These are phyloP conservation scores for Cichladusa arquata DNA, from an alignment of 2,113 vertebrate genomes.

Conservation along the genomic window DNA sequence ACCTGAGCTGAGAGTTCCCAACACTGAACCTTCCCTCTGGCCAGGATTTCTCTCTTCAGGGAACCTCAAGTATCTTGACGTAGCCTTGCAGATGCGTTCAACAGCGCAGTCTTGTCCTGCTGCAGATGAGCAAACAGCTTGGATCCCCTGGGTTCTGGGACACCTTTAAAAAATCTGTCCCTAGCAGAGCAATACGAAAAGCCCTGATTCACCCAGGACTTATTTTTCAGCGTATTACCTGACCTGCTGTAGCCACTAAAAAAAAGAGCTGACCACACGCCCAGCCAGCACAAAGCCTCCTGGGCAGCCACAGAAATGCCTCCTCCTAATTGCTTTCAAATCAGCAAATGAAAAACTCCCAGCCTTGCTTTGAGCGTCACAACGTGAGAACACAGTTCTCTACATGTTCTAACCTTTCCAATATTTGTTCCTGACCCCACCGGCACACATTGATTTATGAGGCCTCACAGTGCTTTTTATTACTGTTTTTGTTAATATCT, in stretches of 20 bases:
- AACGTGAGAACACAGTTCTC: not conserved
- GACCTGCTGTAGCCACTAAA: not conserved
- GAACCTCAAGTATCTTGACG: not conserved
- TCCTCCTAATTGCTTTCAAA: constrained; percentile 32
- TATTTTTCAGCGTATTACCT: not conserved
- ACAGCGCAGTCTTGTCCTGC: rapidly evolving
- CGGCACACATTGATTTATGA: constrained; percentile 2
- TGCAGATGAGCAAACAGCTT: not conserved
- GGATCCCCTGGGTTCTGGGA: not conserved
- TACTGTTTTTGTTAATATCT: constrained; percentile 14
- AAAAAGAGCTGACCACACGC: not conserved
- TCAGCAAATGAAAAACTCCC: not conserved
- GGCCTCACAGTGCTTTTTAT: constrained; percentile 20
- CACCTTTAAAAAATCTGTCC: not conserved
- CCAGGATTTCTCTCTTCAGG: not conserved
- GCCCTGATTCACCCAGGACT: not conserved
- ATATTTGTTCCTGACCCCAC: constrained; percentile 18
- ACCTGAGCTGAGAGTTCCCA: not conserved
- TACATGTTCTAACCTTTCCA: not conserved
- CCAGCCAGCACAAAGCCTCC: not conserved
- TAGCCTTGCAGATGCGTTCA: not conserved
- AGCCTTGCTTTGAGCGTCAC: not conserved
- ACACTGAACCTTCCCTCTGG: not conserved
- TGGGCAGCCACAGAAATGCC: constrained; percentile 9
- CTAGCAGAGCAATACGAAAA: not conserved